These are phyloP conservation scores for Meiosimyza platycephala DNA, from an alignment of 2,888 invertebrate species.

Conservation along the genomic window DNA sequence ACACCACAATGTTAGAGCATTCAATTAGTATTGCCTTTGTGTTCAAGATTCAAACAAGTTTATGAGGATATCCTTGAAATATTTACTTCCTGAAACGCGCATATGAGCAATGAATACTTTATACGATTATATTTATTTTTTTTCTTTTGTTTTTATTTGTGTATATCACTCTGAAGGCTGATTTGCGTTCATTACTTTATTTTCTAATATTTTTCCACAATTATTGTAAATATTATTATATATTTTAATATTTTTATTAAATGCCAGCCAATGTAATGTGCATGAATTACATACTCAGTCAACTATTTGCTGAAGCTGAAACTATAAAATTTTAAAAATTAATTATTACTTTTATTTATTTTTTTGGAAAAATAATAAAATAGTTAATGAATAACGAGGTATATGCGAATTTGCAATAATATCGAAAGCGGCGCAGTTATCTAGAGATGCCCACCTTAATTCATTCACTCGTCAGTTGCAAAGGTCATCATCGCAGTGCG, in stretches of 20 bases:
- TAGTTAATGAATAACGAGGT: not conserved
- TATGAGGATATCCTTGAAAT: conserved; percentile 59
- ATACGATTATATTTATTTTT: conserved; percentile 12
- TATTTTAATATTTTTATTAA: too few relatives aligned
- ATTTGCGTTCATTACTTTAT: conserved; percentile 24
- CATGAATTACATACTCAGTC: not conserved
- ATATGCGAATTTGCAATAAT: too few relatives aligned
- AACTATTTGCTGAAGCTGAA: too few relatives aligned
- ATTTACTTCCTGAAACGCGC: conserved; percentile 66
- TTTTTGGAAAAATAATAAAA: too few relatives aligned
- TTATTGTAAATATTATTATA: too few relatives aligned
- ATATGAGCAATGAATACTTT: conserved; percentile 44
- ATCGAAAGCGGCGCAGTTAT: conserved; percentile 1
- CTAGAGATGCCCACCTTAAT: conserved; percentile 22
- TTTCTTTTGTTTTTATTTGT: conserved; percentile 10
- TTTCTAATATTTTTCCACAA: conserved; percentile 6
- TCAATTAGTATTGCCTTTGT: conserved; percentile 35
- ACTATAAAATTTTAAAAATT: too few relatives aligned
- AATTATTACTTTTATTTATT: too few relatives aligned
- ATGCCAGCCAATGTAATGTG: too few relatives aligned
- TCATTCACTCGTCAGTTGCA: conserved; percentile 38
- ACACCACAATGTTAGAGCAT: conserved; percentile 4
- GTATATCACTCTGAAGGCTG: conserved; percentile 31
- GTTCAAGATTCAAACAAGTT: conserved; percentile 36
- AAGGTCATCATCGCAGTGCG: conserved; percentile 47